Evolutionary conservation across 2,888 invertebrate species (phyloP).

Genomic region (Acrobasis repandana): DNA sequence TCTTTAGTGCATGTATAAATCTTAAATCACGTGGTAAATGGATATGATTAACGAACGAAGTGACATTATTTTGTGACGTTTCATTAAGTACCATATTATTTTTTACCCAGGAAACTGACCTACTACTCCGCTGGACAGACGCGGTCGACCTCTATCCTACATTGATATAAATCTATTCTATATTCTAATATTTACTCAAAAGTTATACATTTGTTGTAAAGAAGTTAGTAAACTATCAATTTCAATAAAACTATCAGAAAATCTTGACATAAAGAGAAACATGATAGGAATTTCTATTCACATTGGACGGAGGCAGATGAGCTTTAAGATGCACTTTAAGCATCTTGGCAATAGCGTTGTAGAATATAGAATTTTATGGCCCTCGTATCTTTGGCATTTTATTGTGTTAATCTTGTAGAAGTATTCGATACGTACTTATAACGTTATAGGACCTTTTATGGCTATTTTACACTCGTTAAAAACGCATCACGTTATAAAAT

Average conservation of each 20-base stretch:
- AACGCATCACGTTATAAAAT: constrained; percentile 10
- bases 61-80: no score
- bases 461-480: constrained; percentile 13
- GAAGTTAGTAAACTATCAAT: not conserved
- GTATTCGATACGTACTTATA: not conserved
- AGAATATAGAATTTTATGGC: constrained; percentile 7
- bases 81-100: no score
- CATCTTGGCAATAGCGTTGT: constrained; percentile 7
- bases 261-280: not conserved
- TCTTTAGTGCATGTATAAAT: no score
- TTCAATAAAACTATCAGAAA: not conserved
- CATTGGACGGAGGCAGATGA: not conserved
- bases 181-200: no score
- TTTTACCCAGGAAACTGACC: no score
- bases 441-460: constrained; percentile 10
- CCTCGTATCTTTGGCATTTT: constrained; percentile 12
- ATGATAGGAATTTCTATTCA: constrained; percentile 7
- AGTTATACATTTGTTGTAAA: no score
- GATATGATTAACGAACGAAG: no score
- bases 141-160: no score
- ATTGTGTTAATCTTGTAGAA: constrained; percentile 16
- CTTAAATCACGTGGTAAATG: no score
- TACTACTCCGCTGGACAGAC: no score
- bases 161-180: no score
- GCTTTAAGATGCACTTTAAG: constrained; percentile 1